phyloP scores from a whole-genome alignment of 2,113 vertebrate species.

The Nymphicus hollandicus region DNA sequence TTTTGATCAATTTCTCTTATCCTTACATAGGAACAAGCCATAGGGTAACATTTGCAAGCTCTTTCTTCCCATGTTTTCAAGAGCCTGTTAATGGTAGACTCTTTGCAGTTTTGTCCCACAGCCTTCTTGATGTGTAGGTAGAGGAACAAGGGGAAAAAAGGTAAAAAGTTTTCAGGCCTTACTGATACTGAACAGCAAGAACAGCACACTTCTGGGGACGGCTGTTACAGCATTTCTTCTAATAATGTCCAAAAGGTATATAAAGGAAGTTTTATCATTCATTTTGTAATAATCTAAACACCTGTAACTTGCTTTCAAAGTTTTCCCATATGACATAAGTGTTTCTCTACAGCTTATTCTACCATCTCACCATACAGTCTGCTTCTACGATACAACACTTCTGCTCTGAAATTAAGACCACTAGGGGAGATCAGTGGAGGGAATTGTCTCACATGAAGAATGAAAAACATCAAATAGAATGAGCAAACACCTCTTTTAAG shows the following conservation, averaged over 20 bases:
- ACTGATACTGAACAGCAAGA: background rate
- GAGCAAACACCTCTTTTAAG: slow-evolving; percentile 17
- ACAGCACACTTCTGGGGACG: background rate
- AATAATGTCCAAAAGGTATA: background rate
- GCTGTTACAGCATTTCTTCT: background rate
- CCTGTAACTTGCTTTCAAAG: background rate
- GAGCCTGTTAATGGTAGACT: background rate
- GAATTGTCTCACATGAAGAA: slow-evolving; percentile 4
- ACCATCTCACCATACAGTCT: background rate
- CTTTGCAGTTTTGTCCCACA: background rate
- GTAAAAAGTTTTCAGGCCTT: background rate
- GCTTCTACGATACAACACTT: background rate
- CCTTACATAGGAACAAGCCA: background rate
- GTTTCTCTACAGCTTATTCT: background rate
- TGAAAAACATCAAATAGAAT: slow-evolving; percentile 27
- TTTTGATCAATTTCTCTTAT: background rate
- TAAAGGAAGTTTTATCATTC: background rate
- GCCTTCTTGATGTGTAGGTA: background rate
- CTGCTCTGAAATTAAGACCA: slow-evolving; percentile 27
- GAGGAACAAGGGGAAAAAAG: background rate
- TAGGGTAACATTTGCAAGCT: background rate
- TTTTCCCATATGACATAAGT: background rate
- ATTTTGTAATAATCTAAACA: background rate
- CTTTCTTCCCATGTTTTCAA: background rate
- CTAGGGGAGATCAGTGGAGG: slow-evolving; percentile 33